Conservation (phyloP, 30 jellyfish, hydroid and myxozoan species). For the Euphysa ruthae region DNA sequence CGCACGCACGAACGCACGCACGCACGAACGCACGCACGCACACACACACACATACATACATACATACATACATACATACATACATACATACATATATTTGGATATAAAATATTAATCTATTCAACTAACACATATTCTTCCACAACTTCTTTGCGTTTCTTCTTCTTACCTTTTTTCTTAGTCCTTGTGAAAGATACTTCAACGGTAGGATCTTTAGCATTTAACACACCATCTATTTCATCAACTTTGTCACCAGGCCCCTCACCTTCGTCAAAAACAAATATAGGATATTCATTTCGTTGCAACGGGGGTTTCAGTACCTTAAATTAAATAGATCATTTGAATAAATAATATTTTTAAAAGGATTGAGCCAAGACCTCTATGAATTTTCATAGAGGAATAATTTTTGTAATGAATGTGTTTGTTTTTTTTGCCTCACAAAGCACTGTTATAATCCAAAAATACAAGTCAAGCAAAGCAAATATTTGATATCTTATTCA, state of each 20-base stretch:
- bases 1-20: no score
- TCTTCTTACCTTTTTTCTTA: constrained; percentile 6
- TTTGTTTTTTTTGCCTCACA: background rate
- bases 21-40: no score
- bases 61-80: no score
- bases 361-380: no score
- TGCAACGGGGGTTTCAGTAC: constrained; percentile 89
- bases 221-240: constrained; percentile 1
- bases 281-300: constrained; percentile 83
- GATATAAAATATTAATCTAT: no score
- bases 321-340: no score
- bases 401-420: background rate
- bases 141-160: background rate
- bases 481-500: no score
- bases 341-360: no score
- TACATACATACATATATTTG: no score
- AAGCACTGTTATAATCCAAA: background rate
- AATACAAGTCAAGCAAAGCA: no score
- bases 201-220: background rate
- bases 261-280: constrained; percentile 61
- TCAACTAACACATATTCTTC: constrained; percentile 36
- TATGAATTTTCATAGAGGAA: background rate
- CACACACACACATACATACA: no score
- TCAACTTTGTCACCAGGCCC: background rate
- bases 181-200: background rate